phyloP scores from a whole-genome alignment of 2,888 invertebrate genomes.

The Adineta ricciae region DNA sequence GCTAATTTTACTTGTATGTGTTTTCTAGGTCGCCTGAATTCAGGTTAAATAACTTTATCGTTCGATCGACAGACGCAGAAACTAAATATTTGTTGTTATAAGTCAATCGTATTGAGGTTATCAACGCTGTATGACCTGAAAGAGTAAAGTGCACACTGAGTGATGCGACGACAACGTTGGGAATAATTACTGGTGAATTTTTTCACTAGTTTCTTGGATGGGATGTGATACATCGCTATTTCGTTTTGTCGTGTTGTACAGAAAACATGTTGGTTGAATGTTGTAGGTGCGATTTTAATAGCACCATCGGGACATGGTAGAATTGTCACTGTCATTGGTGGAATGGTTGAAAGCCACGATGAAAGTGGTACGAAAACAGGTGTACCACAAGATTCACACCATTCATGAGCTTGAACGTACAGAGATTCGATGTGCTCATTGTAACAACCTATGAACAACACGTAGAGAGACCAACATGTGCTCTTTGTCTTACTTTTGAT shows the following conservation, averaged over 20 bases:
- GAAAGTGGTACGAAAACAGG: constrained; percentile 77
- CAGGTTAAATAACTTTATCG: constrained; percentile 72
- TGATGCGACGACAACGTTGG: too few species aligned
- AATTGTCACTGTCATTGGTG: constrained; percentile 41
- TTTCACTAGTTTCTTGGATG: constrained; percentile 68
- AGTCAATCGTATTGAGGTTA: constrained; percentile 71
- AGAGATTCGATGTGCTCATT: constrained; percentile 56
- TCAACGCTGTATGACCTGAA: constrained; percentile 67
- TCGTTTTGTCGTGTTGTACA: constrained; percentile 39
- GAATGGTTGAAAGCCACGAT: constrained; percentile 62
- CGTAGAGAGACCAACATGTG: background rate
- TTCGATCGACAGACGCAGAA: constrained; percentile 75
- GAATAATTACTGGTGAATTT: constrained; percentile 64
- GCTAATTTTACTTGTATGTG: constrained; percentile 55
- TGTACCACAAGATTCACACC: constrained; percentile 79
- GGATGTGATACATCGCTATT: constrained; percentile 47
- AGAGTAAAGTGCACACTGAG: too few species aligned
- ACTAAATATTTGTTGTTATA: constrained; percentile 65
- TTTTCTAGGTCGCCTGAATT: constrained; percentile 57
- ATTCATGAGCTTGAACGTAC: constrained; percentile 77
- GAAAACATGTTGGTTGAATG: constrained; percentile 46
- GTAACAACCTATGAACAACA: constrained; percentile 43
- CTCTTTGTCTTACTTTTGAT: constrained; percentile 42
- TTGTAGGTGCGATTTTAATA: constrained; percentile 39
- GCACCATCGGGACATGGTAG: constrained; percentile 40